Evolutionary conservation across 2,113 vertebrate species (phyloP).

Genomic region (Phaethornis superciliosus): DNA sequence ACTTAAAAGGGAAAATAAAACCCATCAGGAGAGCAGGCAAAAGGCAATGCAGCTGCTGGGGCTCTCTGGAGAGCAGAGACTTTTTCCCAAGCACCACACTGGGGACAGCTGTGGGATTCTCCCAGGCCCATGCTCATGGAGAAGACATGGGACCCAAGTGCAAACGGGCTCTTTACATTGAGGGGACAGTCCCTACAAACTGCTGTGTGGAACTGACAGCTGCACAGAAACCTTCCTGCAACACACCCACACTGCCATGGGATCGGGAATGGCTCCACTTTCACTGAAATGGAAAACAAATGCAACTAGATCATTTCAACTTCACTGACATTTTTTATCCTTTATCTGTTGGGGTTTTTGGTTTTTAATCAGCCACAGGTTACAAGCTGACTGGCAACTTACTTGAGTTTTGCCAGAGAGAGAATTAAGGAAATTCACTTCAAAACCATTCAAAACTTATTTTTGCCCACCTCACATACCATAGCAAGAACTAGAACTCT

Average conservation of each 20-base stretch:
- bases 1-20: rapidly evolving
- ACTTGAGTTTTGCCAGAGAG: neutral
- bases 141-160: rapidly evolving
- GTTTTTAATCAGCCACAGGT: neutral
- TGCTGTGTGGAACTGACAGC: neutral
- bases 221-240: rapidly evolving
- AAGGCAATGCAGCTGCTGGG: neutral
- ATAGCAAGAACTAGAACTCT: neutral
- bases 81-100: rapidly evolving
- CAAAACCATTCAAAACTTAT: neutral
- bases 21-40: rapidly evolving
- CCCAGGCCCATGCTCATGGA: rapidly evolving
- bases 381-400: neutral
- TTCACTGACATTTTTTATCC: neutral
- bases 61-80: rapidly evolving
- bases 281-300: neutral
- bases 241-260: rapidly evolving
- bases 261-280: rapidly evolving
- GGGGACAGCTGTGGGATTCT: neutral
- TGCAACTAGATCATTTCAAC: neutral
- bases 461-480: neutral
- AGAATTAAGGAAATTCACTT: neutral
- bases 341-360: no score
- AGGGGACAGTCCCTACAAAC: rapidly evolving
- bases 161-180: rapidly evolving